phyloP scores from a whole-genome alignment of 2,888 invertebrate genomes.

The Melipona bicolor region DNA sequence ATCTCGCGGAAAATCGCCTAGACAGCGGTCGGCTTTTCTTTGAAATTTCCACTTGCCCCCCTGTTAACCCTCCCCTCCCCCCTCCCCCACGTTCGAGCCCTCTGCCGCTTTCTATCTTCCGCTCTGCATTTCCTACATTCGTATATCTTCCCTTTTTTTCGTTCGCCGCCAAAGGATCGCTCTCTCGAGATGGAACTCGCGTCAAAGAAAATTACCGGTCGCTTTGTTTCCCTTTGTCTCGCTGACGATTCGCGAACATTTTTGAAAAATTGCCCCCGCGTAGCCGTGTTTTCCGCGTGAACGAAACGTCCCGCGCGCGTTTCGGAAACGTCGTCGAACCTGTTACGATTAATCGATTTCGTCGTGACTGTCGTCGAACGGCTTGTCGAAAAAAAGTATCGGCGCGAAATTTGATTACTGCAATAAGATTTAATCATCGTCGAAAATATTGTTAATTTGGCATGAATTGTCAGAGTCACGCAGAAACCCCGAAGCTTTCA shows the following conservation, averaged over 20 bases:
- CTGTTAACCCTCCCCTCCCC: not conserved
- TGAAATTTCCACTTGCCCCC: constrained; percentile 28
- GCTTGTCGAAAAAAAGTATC: no score
- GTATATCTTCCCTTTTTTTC: not conserved
- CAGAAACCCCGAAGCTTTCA: no score
- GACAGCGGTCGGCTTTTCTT: constrained; percentile 46
- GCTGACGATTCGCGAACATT: constrained; percentile 14
- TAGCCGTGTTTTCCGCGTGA: not conserved
- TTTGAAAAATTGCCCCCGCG: constrained; percentile 1
- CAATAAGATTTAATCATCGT: no score
- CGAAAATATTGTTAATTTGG: no score
- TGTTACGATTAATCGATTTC: not conserved
- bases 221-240: constrained; percentile 36
- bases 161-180: not conserved
- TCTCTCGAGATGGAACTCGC: not conserved
- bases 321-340: not conserved
- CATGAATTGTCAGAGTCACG: no score
- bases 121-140: constrained; percentile 5
- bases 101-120: not conserved
- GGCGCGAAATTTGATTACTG: not conserved
- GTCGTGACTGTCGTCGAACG: not conserved
- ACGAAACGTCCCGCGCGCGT: not conserved
- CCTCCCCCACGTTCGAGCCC: not conserved
- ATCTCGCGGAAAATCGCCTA: constrained; percentile 63
- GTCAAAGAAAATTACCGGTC: constrained; percentile 33